Evolutionary conservation across 2,888 invertebrate genomes (phyloP).

Genomic region (Idaea aversata): DNA sequence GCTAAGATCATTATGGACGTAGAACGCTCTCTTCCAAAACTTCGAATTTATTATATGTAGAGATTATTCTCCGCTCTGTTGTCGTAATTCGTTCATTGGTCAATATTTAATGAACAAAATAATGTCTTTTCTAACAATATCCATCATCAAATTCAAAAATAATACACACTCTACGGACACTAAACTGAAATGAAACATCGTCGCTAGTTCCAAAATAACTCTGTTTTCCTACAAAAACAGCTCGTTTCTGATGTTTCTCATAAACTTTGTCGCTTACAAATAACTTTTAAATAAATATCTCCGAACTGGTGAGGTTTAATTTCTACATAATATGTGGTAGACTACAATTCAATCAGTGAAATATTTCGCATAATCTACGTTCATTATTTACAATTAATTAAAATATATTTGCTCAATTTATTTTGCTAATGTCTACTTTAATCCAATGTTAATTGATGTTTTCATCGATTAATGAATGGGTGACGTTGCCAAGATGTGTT

Average conservation of each 20-base stretch:
- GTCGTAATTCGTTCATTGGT: too few species aligned
- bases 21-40: too few species aligned
- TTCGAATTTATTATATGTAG: too few species aligned
- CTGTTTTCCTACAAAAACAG: conserved; percentile 23
- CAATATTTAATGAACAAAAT: neutral
- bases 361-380: neutral
- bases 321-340: neutral
- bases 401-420: neutral
- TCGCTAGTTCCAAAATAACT: conserved; percentile 24
- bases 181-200: neutral
- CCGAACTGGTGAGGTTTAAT: neutral
- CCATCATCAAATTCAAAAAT: neutral
- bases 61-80: too few species aligned
- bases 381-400: neutral
- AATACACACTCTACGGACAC: neutral
- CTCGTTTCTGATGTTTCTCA: conserved; percentile 13
- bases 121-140: neutral
- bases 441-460: conserved; percentile 2
- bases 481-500: neutral
- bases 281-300: neutral
- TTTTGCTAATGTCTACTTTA: neutral
- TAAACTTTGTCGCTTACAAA: neutral
- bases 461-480: neutral
- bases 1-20: too few species aligned
- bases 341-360: neutral